A percentile compares a stretch with the other conserved stretches of the same genome.
phyloP scores from a whole-genome alignment of 2,113 vertebrate species.

The Neogobius melanostomus region DNA sequence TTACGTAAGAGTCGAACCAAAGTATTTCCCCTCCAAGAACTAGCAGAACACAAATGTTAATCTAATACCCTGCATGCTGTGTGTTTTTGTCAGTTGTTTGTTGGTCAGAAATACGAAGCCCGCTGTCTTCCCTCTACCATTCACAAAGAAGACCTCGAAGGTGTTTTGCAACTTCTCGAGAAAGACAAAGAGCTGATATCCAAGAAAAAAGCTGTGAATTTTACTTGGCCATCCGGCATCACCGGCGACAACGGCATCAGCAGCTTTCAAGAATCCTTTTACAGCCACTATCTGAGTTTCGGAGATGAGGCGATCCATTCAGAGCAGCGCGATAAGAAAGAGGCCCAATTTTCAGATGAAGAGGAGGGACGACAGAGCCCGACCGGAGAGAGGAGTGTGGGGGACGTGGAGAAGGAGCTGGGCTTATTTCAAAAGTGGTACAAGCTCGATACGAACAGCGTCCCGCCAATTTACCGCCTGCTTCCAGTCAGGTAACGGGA shows the following conservation, averaged over 20 bases:
- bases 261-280: constrained; percentile 23
- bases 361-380: constrained; percentile 25
- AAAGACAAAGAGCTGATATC: constrained; percentile 38
- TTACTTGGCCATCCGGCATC: constrained; percentile 16
- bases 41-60: neutral
- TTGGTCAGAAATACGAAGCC: constrained; percentile 64
- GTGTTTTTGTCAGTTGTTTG: constrained; percentile 50
- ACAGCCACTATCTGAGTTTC: constrained; percentile 1
- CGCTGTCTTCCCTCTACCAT: constrained; percentile 56
- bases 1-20: constrained; percentile 47
- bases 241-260: constrained; percentile 6
- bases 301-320: constrained; percentile 16
- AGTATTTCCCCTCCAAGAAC: neutral
- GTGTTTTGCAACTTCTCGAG: constrained; percentile 50
- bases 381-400: constrained; percentile 12
- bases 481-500: constrained; percentile 62
- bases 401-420: constrained; percentile 58
- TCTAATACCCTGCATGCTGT: neutral
- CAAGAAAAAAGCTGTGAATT: constrained; percentile 33
- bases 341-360: constrained; percentile 21
- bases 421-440: constrained; percentile 64
- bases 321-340: constrained; percentile 9
- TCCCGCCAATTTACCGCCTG: constrained; percentile 61
- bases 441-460: constrained; percentile 64
- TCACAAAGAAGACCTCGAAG: constrained; percentile 58